Conservation (phyloP, 2,113 vertebrate species). For the Oncorhynchus masou region DNA sequence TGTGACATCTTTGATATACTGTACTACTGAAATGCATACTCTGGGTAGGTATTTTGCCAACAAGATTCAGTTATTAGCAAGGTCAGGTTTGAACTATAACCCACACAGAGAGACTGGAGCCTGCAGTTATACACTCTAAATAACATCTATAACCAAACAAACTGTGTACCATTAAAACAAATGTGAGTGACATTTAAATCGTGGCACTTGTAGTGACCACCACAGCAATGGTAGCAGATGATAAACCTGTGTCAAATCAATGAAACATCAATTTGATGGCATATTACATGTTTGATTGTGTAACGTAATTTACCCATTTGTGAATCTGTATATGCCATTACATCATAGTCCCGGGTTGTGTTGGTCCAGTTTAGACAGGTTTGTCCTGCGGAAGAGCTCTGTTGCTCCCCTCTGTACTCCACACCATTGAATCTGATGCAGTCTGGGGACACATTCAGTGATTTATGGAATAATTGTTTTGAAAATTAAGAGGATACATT, state of each 20-base stretch:
- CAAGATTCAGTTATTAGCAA: neutral
- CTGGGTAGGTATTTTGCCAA: neutral
- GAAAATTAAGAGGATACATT: neutral
- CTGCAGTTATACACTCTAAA: neutral
- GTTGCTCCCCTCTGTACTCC: constrained; percentile 73
- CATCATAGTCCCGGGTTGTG: constrained; percentile 58
- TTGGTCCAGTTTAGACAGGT: constrained; percentile 81
- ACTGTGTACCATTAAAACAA: neutral
- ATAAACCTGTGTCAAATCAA: neutral
- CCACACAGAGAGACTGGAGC: neutral
- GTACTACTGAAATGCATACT: constrained; percentile 2
- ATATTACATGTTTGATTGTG: neutral
- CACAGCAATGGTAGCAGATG: neutral
- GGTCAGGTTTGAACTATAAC: no score
- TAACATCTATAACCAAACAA: neutral
- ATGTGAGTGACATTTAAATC: neutral
- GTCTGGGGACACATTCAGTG: constrained; percentile 56
- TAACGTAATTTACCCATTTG: constrained; percentile 58
- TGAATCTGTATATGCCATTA: constrained; percentile 45
- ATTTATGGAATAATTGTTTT: no score
- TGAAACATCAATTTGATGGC: neutral
- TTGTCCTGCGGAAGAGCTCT: constrained; percentile 72
- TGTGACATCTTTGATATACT: constrained; percentile 14
- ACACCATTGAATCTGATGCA: constrained; percentile 74
- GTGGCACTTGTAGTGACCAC: neutral